Evolutionary conservation across 2,888 invertebrate genomes (phyloP), one percentile per base, ranked within the genome.

Genomic region (Automeris io): DNA sequence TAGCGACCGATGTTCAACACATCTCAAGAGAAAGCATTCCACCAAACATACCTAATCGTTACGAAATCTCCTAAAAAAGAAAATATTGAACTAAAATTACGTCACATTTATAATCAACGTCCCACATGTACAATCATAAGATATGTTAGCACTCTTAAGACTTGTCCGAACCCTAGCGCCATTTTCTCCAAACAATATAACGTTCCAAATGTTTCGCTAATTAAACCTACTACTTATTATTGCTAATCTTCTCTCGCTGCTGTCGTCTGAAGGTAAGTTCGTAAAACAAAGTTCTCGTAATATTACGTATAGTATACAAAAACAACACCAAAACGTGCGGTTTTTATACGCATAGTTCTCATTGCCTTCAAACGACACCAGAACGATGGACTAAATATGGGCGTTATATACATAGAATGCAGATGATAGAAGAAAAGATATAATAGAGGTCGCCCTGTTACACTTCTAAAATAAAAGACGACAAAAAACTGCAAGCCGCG

Each of bases 11-110:
- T n/a, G n/a, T n/a, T n/a, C n/a, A n/a, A n/a, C n/a, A n/a, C n/a
- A 13, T 21, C 5, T 42, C 44, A 58, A 61, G 56, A 69, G 64
- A 61, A 49, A 74, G 79, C 80, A 82, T 79, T 81, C 65, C 79
- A 74, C 54, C 62, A 58, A 76, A 65, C 77, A 68, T 54, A 44
- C 51, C 65, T 73, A 75, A 61, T 68, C 66, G 72, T 69, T 78
- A 77, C 71, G 77, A 78, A 79, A 80, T 76, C 67, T 72, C 76
- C 79, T 81, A 68, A 77, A 78, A 76, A 71, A 78, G 80, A 81
- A 29, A 16, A 76, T 67, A 77, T 78, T 71, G 56, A 81, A 86
- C 81, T 83, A 81, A 83, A 80, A 75, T 73, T 73, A 71, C 60
- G 70, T 72, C 75, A 75, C 65, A 71, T 65, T 63, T 70, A 56